Evolutionary conservation across 2,797 vertebrate species (phyloP).

Genomic region (Coregonus ussuriensis): DNA sequence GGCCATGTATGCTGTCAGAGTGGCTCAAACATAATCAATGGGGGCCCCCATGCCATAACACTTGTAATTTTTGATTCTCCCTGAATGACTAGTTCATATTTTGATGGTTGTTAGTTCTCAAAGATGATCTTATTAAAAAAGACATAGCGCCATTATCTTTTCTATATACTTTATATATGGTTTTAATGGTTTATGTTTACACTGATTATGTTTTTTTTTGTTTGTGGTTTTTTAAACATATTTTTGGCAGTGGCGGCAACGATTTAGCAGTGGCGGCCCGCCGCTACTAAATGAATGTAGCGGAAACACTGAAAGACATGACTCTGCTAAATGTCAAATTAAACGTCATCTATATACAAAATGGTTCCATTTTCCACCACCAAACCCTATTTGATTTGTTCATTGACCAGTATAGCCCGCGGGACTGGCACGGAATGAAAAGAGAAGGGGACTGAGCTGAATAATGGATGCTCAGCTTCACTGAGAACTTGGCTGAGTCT

Average conservation of each 20-base stretch:
- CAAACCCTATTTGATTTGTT: constrained; percentile 20
- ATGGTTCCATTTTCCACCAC: constrained; percentile 6
- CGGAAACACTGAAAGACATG: background rate
- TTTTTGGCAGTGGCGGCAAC: too few relatives aligned
- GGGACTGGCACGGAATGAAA: constrained; percentile 35
- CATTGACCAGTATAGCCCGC: constrained; percentile 1
- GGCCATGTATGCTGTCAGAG: too few relatives aligned
- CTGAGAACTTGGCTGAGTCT: constrained; percentile 33
- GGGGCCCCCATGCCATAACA: background rate
- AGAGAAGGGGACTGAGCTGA: constrained; percentile 5
- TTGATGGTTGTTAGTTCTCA: background rate
- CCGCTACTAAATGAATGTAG: too few relatives aligned
- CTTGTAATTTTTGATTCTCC: background rate
- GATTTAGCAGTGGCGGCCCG: too few relatives aligned
- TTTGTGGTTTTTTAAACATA: too few relatives aligned
- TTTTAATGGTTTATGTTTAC: too few relatives aligned
- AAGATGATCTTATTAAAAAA: too few relatives aligned
- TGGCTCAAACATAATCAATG: too few relatives aligned
- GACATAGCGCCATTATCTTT: too few relatives aligned
- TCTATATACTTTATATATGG: too few relatives aligned
- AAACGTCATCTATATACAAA: constrained; percentile 9
- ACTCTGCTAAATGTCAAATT: background rate
- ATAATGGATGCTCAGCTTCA: constrained; percentile 24
- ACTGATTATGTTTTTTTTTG: too few relatives aligned
- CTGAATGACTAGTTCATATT: background rate